Conservation (phyloP, 2,888 invertebrate species). For the Clepsis dumicolana region DNA sequence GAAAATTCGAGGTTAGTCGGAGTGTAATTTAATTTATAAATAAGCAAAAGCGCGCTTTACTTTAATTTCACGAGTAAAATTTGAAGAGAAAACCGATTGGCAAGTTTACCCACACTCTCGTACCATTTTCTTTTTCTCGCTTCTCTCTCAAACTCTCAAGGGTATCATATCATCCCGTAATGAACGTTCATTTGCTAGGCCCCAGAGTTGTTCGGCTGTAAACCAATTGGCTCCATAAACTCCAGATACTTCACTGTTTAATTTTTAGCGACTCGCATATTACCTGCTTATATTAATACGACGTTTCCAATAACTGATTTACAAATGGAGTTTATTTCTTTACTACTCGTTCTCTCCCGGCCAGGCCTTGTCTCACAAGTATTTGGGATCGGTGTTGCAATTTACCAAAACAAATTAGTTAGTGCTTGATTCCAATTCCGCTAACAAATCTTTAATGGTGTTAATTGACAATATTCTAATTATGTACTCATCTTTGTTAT, state of each 20-base stretch:
- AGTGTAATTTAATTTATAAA: too few species aligned
- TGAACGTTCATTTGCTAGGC: constrained; percentile 22
- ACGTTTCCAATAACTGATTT: not conserved
- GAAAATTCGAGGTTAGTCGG: constrained; percentile 22
- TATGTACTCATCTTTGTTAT: too few species aligned
- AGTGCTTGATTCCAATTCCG: too few species aligned
- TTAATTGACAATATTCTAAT: too few species aligned
- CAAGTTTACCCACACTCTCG: constrained; percentile 27
- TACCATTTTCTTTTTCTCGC: constrained; percentile 34
- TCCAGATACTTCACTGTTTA: constrained; percentile 22
- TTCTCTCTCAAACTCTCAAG: constrained; percentile 19
- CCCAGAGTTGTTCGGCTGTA: constrained; percentile 22
- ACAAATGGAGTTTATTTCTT: too few species aligned
- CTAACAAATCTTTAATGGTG: too few species aligned
- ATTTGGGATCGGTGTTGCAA: too few species aligned
- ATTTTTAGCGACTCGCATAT: constrained; percentile 6
- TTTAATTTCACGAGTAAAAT: not conserved
- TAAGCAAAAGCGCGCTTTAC: not conserved
- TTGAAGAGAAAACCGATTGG: constrained; percentile 7
- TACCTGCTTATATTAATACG: not conserved
- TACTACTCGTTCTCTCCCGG: too few species aligned
- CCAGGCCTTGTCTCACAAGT: too few species aligned
- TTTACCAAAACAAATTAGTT: too few species aligned
- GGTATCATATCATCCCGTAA: constrained; percentile 30
- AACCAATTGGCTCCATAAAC: constrained; percentile 7